A percentile compares a stretch with the other conserved stretches of the same genome.
Conservation (phyloP, 2,113 vertebrate genomes). For the Pteruthius melanotis region DNA sequence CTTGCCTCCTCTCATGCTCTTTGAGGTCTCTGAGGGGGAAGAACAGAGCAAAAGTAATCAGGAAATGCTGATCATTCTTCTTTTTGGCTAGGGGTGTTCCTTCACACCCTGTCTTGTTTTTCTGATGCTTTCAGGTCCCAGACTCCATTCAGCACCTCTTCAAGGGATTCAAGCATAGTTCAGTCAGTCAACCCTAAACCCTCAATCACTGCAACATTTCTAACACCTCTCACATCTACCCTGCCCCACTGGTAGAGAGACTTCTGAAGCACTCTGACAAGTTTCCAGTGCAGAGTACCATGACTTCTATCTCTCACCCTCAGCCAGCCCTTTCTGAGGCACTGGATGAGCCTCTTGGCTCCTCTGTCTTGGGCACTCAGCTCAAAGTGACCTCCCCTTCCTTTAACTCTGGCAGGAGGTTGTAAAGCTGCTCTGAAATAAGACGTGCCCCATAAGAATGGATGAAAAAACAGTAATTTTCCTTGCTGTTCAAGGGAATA, state of each 20-base stretch:
- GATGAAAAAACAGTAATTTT: background rate
- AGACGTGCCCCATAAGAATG: background rate
- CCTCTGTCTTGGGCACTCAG: background rate
- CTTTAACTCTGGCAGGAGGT: background rate
- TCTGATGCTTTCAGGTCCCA: background rate
- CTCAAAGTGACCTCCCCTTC: background rate
- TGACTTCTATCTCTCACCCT: background rate
- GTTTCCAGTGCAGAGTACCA: background rate
- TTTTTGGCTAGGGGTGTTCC: background rate
- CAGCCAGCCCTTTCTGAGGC: background rate
- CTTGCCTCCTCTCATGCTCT: background rate
- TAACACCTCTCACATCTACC: background rate
- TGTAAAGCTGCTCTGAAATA: background rate
- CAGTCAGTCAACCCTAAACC: background rate
- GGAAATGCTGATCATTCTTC: background rate
- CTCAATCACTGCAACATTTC: background rate
- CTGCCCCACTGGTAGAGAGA: background rate
- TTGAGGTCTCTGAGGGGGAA: background rate
- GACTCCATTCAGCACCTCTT: background rate
- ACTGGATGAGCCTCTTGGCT: background rate
- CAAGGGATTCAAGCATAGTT: background rate
- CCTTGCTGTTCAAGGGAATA: background rate
- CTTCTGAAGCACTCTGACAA: background rate
- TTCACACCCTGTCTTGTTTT: background rate
- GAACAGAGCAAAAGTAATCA: background rate